These are phyloP conservation scores for Parapsyche elsis DNA, from an alignment of 1,140 invertebrate genomes.

Conservation along the genomic window DNA sequence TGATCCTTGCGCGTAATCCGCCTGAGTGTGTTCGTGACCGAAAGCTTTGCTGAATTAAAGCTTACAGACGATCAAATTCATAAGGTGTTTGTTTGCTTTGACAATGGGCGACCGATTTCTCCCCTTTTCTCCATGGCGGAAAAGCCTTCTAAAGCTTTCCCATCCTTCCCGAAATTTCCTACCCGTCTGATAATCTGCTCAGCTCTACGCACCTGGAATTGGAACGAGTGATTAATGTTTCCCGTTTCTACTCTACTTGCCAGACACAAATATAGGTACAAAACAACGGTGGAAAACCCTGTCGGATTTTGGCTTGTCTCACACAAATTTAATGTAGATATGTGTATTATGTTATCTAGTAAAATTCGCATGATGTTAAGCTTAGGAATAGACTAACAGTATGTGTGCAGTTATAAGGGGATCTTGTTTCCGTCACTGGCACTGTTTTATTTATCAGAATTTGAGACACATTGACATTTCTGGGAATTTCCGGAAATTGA, in stretches of 20 bases:
- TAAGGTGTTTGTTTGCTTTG: conserved; percentile 41
- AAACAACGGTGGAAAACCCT: not conserved
- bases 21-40: not conserved
- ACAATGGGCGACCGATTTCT: conserved; percentile 20
- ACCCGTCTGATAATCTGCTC: not conserved
- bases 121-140: not conserved
- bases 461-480: too few relatives aligned
- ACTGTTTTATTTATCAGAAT: too few relatives aligned
- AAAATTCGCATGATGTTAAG: too few relatives aligned
- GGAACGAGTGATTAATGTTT: conserved; percentile 21
- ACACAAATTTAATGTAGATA: too few relatives aligned
- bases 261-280: not conserved
- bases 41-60: conserved; percentile 27
- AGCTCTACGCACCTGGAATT: conserved; percentile 16
- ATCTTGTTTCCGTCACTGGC: too few relatives aligned
- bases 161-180: not conserved
- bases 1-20: not conserved
- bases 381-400: too few relatives aligned
- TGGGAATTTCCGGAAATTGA: too few relatives aligned
- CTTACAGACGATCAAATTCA: conserved; percentile 45
- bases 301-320: not conserved
- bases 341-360: too few relatives aligned
- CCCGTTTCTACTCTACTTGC: not conserved
- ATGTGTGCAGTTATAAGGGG: too few relatives aligned
- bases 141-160: not conserved